Base-by-base conservation (phyloP, 2,113 vertebrate species). In the Toxotes jaculatrix region DNA sequence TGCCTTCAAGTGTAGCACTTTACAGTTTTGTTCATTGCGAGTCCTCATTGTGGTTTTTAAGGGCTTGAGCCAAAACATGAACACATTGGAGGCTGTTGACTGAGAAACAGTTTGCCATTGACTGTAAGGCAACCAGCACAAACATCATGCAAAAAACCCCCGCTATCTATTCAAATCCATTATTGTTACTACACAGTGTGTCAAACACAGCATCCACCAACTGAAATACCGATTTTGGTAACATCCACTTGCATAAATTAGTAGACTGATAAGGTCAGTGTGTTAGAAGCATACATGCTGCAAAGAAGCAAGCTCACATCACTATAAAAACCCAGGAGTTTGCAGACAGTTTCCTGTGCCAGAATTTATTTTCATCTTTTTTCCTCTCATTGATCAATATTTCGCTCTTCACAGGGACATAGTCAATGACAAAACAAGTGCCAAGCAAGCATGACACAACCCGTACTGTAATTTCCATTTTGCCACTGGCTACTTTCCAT, bases 401-500 rank as follows among this genome's bases (percentile, higher is more conserved):
- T 90, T 88, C 40, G 82, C 91, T 94, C 83, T 93, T 85, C 88
- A 85, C 88, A 87, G 91, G 89, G 93, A 92, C 89, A 92, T 31
- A 87, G 88, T 92, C 92, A 88, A 94, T 93, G 90, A 94, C 86
- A 93, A 88, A 94, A 90, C 91, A 95, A 93, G 93, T 95, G 94
- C 94, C 95, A 94, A 93, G 91, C 92, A 92, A 94, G 87, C 92
- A 90, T 90, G 90, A 94, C 90, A 93, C 82, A 93, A 92, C 82
- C 78, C 64, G 88, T 93, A 94, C 93, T 94, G 93, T 94, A 93
- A 89, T 94, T 95, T 95, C 94, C 94, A 94, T 93, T 92, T 89
- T 94, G 93, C 95, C 93, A 89, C 92, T 86, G 92, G 94, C 93
- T 93, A 94, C 87, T 95, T 95, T 95, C 95, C 95, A 95, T 94